Evolutionary conservation across 2,797 vertebrate genomes (phyloP), one percentile per base, ranked within the genome.

Genomic region (Diglossa cyanea): DNA sequence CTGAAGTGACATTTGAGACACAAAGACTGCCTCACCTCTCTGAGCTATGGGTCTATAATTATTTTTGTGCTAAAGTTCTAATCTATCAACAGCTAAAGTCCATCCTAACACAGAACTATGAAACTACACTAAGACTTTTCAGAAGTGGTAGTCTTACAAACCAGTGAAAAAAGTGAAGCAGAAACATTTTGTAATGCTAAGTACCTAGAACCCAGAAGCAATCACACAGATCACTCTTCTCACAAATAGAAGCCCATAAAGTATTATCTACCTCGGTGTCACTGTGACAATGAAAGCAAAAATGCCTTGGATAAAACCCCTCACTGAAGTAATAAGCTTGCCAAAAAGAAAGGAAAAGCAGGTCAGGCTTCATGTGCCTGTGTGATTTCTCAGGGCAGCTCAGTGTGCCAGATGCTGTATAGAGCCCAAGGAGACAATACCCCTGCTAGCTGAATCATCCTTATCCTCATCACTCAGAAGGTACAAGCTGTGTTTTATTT

Each of bases 221-320:
- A 20, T 44, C 60, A 82, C 24, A 48, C 15, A 40, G 50, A 15
- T 75, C 17, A 48, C 26, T 35, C 26, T 39, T 15, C 17, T 65
- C 67, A 44, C n/a, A 39, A 9, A 48, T 0, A 31, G 11, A 37
- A 24, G 21, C 4, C 26, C 12, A 30, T 3, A 25, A 48, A 76
- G 19, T 4, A 30, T 21, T 23, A 31, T 51, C 18, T 40, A 20
- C 26, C 6, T 70, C 39, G 5, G 17, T 50, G 53, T 18, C 65
- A 35, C 37, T 74, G 37, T 10, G 57, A 61, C 12, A 65, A 35
- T 23, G 53, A 74, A 55, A 76, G 26, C 30, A 82, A 58, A 47
- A 51, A 28, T 0, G 0, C 35, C 33, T 57, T 25, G 15, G 28
- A 58, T 20, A 31, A 78, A 23, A 0, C 0, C 15, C 14, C 33